Percentiles rank a stretch among this genome's conserved stretches.
phyloP scores from a whole-genome alignment of 2,113 vertebrate genomes.

The Diglossa brunneiventris region DNA sequence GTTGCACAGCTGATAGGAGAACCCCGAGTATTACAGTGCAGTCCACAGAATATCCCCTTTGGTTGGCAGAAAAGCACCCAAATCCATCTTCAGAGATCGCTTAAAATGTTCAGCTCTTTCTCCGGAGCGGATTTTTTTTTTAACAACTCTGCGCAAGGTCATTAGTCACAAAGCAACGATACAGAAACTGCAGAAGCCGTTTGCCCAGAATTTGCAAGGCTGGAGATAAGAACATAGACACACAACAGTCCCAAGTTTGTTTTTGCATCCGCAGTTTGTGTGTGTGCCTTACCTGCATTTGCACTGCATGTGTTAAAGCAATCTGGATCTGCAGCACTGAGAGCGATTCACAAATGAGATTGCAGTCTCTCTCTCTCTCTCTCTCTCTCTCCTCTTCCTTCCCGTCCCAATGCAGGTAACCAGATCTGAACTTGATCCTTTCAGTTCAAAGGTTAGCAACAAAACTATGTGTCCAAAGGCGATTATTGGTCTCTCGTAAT shows the following conservation, averaged over 20 bases:
- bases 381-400: slow-evolving; percentile 62
- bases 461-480: slow-evolving; percentile 61
- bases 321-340: slow-evolving; percentile 90
- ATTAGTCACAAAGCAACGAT: slow-evolving; percentile 76
- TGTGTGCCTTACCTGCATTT: slow-evolving; percentile 87
- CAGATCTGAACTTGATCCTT: slow-evolving; percentile 82
- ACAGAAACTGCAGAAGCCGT: slow-evolving; percentile 67
- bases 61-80: slow-evolving; percentile 50
- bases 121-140: slow-evolving; percentile 66
- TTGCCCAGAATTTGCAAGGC: slow-evolving; percentile 23
- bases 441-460: slow-evolving; percentile 81
- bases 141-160: slow-evolving; percentile 83
- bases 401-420: slow-evolving; percentile 81
- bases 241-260: slow-evolving; percentile 75
- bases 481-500: slow-evolving; percentile 52
- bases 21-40: slow-evolving; percentile 39
- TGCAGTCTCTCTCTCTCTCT: slow-evolving; percentile 84
- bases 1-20: slow-evolving; percentile 20
- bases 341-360: slow-evolving; percentile 95
- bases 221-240: background rate
- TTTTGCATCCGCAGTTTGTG: slow-evolving; percentile 77
- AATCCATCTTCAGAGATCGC: slow-evolving; percentile 71
- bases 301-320: slow-evolving; percentile 86
- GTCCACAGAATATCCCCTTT: slow-evolving; percentile 52
- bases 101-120: slow-evolving; percentile 63